Base-by-base conservation (phyloP, 2,797 vertebrate genomes). In the Hozukius guyotensis region DNA sequence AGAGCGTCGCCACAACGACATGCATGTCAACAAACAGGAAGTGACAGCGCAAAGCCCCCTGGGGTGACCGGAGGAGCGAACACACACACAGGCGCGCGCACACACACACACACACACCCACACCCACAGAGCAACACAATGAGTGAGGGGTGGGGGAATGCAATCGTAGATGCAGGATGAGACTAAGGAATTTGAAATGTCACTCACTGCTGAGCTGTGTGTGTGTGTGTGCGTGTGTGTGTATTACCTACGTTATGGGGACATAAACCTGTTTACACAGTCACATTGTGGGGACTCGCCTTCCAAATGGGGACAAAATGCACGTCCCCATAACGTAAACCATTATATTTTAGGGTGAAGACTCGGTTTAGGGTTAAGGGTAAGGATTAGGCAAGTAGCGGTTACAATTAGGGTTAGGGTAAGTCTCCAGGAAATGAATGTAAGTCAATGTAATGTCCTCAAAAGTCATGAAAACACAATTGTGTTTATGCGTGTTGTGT, bases 1-100 rank as follows among this genome's bases (percentile, higher is more conserved):
- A 91, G 89, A 95, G 89, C 90, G 80, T 90, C 82, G 90, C 94
- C 94, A 91, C 91, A 77, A 83, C 88, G 70, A 93, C 92, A 90
- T 75, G 81, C 87, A 85, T 93, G 92, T 84, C 83, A 95, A 93
- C 92, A 96, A 94, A 96, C 94, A 95, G 92, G 93, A 94, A 88
- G 92, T 92, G 93, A 94, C 72, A 87, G 94, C 81, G 77, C 89
- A 73, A 72, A 87, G 92, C 88, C 94, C 93, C 86, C 85, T 77
- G 92, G 94, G 92, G 87, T 94, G 91, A 87, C 93, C 72, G 85
- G 77, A 80, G 92, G 87, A 93, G 67, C 31, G 29, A 80, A 87
- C 84, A 77, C 88, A 91, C 80, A 77, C 68, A 78, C 16, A 72
- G 69, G 70, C 59, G 68, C 38, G 85, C 79, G 86, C 66, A 72